phyloP scores from a whole-genome alignment of 64 coral and sea anemone genomes.

The Pocillopora verrucosa region DNA sequence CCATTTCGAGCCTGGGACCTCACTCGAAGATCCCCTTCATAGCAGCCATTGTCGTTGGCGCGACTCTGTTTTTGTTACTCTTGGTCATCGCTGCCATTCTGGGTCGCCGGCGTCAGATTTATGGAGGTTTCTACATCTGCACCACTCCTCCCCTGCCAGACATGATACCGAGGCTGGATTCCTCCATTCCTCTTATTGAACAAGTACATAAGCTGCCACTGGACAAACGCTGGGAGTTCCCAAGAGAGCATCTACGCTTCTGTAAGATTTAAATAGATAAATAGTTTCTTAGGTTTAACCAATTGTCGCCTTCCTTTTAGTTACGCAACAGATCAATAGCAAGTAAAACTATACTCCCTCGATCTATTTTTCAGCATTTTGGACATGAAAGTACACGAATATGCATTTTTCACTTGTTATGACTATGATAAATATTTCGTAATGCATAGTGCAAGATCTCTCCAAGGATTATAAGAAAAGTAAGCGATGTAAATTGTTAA shows the following conservation, averaged over 20 bases:
- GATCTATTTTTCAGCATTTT: no score
- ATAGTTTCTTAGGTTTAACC: no score
- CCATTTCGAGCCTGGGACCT: background rate
- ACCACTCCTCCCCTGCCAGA: constrained; percentile 84
- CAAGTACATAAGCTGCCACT: constrained; percentile 89
- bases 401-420: no score
- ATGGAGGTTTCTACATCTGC: constrained; percentile 88
- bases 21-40: constrained; percentile 24
- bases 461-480: no score
- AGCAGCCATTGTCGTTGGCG: constrained; percentile 55
- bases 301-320: background rate
- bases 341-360: no score
- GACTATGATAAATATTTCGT: no score
- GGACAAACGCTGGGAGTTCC: constrained; percentile 82
- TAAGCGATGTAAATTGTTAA: no score
- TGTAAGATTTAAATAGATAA: constrained; percentile 29
- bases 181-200: constrained; percentile 74
- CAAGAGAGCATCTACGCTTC: constrained; percentile 60
- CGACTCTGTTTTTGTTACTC: constrained; percentile 53
- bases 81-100: constrained; percentile 53
- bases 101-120: constrained; percentile 69
- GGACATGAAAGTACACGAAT: background rate
- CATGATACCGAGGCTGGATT: constrained; percentile 81
- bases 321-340: no score
- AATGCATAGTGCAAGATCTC: no score